A percentile compares a stretch with the other conserved stretches of the same genome.
Evolutionary conservation across 2,888 invertebrate genomes (phyloP).

Genomic region (Rotaria magnacalcarata): DNA sequence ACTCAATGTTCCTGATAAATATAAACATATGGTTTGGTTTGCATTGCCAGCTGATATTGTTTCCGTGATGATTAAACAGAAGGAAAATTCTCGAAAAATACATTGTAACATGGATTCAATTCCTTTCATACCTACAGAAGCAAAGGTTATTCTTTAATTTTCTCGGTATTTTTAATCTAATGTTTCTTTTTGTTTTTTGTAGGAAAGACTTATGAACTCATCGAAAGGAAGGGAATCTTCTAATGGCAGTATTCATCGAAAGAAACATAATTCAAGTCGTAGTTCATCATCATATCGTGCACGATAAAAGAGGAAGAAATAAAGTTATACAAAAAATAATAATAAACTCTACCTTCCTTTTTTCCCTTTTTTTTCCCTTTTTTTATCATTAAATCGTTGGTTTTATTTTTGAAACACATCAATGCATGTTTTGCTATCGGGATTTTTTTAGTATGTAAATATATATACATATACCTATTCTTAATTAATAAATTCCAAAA

Average conservation of each 20-base stretch:
- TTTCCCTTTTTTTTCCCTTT: too few species aligned
- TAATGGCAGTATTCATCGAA: neutral
- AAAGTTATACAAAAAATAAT: neutral
- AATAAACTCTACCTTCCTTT: too few species aligned
- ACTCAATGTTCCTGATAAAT: neutral
- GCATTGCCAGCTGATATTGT: neutral
- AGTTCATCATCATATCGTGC: neutral
- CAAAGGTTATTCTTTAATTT: neutral
- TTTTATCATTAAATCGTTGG: too few species aligned
- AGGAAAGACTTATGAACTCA: neutral
- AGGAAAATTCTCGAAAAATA: neutral
- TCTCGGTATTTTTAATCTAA: too few species aligned
- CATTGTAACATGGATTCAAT: neutral
- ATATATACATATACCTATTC: neutral
- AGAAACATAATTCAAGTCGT: neutral
- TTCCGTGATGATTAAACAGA: neutral
- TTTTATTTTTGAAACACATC: neutral
- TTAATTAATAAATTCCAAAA: too few species aligned
- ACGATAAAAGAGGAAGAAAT: neutral
- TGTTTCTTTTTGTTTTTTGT: neutral
- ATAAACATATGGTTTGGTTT: constrained; percentile 17
- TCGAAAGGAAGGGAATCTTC: neutral
- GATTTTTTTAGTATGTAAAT: neutral
- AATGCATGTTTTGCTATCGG: neutral
- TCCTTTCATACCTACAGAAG: constrained; percentile 13